Base-by-base conservation (phyloP, 2,797 vertebrate species). In the Gallinago nigripennis region DNA sequence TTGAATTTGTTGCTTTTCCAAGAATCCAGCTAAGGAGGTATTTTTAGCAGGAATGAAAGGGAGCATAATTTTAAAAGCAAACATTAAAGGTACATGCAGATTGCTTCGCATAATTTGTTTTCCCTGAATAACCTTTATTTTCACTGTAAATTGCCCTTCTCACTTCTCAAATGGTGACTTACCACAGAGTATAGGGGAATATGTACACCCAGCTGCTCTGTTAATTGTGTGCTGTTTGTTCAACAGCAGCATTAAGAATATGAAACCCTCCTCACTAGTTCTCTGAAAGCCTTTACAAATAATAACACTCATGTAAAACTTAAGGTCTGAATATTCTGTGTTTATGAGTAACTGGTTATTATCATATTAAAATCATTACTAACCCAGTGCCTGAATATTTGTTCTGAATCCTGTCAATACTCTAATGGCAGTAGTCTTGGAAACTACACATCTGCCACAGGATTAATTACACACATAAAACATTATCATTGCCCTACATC, bases 391-490 rank as follows among this genome's bases (percentile, higher is more conserved):
- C 93, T 86, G 95, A 95, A 84, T 97, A 96, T 92, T 96, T 96
- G 86, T 96, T 97, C 90, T 30, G 92, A 97, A 97, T 95, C 85
- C 94, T 97, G 96, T 98, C 97, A 96, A 94, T 97, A 97, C 90
- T 95, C 88, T 97, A 97, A 98, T 97, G 95, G 83, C 87, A 92
- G 97, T 93, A 97, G 96, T 95, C 97, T 97, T 97, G 96, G 97
- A 98, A 98, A 97, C 97, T 92, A 94, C 96, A 93, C 97, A 97
- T 98, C 97, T 98, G 98, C 94, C 92, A 86, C 88, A 94, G 94
- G 96, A 98, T 98, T 98, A 98, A 98, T 98, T 98, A 97, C 94
- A 97, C 89, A 93, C 97, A 98, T 98, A 97, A 98, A 98, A 97
- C 96, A 96, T 97, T 97, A 98, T 97, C 97, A 97, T 98, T 97